Base-by-base conservation (phyloP, 2,888 invertebrate species). In the Cyrtodaria siliqua region DNA sequence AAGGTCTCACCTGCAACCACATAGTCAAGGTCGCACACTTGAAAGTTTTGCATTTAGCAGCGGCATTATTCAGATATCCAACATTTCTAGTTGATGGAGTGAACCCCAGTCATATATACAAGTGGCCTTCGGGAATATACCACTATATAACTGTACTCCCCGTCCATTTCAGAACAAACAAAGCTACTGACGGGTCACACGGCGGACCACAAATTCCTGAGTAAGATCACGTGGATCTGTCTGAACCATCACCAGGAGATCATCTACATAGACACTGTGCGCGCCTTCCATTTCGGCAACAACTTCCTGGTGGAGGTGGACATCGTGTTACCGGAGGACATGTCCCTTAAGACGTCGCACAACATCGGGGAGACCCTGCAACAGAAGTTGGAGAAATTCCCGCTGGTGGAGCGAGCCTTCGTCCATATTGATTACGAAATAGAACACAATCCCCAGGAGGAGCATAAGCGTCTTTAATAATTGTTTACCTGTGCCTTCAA, bases 401-500 rank as follows among this genome's bases (percentile, higher is more conserved):
- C 92, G 20, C 92, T 93, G 64, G 93, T 94, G 14, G 94, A 94
- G 78, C 84, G 94, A 38, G 93, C 94, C 0, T 94, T 94, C 82
- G 94, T 94, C 0, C 94, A 94, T 82, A 85, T 93, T 2, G 94
- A 94, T 80, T 94, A 94, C 79, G 93, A 94, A 75, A 91, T 89
- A 53, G 91, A 91, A 4, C 94, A 94, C 80, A 84, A 92, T 61
- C 93, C 94, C 0, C 82, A 81, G 16, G 92, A 91, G 18, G 94
- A 94, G 82, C 94, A 94, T 81, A 94, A 94, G 84, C 79, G 33
- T 33, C 4, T 33, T 33, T 33, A 33, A 33, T 33, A 12, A 8
- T 33, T 33, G 33, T 33, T 33, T n/a, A n/a, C n/a, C n/a, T n/a
- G n/a, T n/a, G n/a, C n/a, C n/a, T n/a, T n/a, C n/a, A n/a, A n/a